phyloP scores from a whole-genome alignment of 2,797 vertebrate genomes.

The Anisognathus igniventris region DNA sequence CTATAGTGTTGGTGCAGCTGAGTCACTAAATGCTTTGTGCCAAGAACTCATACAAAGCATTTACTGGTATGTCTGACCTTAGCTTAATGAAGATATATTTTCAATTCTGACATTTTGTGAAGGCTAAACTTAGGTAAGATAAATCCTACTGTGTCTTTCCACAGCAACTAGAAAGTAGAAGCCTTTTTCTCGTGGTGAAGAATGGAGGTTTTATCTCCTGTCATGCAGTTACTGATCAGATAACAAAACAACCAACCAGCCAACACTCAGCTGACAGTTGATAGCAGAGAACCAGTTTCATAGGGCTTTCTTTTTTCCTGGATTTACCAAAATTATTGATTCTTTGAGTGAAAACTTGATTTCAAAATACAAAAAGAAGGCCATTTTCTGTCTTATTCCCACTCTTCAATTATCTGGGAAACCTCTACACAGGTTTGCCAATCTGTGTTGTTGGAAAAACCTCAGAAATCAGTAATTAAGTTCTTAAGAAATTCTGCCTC shows the following conservation, averaged over 20 bases:
- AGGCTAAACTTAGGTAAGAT: not conserved
- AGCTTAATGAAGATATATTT: not conserved
- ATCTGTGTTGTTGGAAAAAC: not conserved
- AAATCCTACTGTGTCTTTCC: not conserved
- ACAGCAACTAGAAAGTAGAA: not conserved
- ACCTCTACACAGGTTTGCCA: not conserved
- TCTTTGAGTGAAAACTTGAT: not conserved
- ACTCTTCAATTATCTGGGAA: not conserved
- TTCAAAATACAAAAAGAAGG: not conserved
- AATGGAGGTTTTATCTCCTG: not conserved
- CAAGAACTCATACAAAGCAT: not conserved
- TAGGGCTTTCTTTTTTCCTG: not conserved
- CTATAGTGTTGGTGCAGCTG: not conserved
- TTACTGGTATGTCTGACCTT: not conserved
- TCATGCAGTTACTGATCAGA: not conserved
- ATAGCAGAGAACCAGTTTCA: not conserved
- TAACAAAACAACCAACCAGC: not conserved
- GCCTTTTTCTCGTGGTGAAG: not conserved
- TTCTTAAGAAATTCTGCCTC: not conserved
- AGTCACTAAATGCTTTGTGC: not conserved
- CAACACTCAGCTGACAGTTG: not conserved
- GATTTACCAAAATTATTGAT: not conserved
- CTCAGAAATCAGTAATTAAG: not conserved
- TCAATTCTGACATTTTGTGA: not conserved
- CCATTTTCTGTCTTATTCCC: not conserved